Conservation (phyloP, 2,797 vertebrate genomes). For the Prionace glauca region DNA sequence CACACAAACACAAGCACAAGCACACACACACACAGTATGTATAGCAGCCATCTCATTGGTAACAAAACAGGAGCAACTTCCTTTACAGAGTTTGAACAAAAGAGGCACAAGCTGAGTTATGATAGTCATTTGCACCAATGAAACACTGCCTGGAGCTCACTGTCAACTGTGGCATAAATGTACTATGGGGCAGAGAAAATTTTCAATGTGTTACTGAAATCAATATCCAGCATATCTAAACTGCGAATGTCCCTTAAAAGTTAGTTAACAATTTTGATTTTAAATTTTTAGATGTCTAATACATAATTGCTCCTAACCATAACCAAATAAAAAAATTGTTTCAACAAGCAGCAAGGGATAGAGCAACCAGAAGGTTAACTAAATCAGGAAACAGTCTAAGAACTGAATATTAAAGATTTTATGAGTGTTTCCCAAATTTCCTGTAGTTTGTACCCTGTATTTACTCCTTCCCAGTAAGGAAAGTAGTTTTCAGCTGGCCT, state of each 20-base stretch:
- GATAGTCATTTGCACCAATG: neutral
- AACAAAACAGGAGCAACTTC: neutral
- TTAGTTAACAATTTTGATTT: neutral
- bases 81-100: neutral
- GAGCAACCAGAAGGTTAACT: slow-evolving; percentile 9
- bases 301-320: neutral
- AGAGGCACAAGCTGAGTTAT: neutral
- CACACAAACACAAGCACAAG: too few relatives aligned
- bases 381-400: neutral
- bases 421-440: neutral
- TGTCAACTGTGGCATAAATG: neutral
- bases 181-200: neutral
- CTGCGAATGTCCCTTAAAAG: neutral
- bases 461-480: neutral
- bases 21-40: neutral
- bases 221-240: neutral
- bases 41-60: neutral
- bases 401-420: neutral
- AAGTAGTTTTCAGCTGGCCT: neutral
- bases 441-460: neutral
- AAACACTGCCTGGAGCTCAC: neutral
- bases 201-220: neutral
- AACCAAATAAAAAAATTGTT: neutral
- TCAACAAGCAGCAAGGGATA: neutral
- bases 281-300: neutral